A percentile compares a stretch with the other conserved stretches of the same genome.
Conservation (phyloP, 2,113 vertebrate species). For the Pteropus alecto region DNA sequence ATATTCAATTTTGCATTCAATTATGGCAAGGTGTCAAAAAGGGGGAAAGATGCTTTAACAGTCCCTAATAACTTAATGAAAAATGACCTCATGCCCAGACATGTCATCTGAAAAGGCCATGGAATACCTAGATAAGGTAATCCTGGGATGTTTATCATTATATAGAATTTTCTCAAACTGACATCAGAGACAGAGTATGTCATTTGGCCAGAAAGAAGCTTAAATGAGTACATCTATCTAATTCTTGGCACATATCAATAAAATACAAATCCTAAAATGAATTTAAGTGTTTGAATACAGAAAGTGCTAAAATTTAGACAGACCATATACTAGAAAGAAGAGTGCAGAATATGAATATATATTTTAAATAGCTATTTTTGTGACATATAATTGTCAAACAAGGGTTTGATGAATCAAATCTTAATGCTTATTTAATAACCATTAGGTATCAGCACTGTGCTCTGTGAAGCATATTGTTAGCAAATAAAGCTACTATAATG, state of each 20-base stretch:
- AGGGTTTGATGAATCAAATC: neutral
- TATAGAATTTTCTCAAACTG: constrained; percentile 66
- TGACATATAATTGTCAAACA: neutral
- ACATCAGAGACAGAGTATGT: constrained; percentile 55
- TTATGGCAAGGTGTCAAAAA: constrained; percentile 50
- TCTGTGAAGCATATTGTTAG: neutral
- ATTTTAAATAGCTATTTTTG: neutral
- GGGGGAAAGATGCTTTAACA: constrained; percentile 50
- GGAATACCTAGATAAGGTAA: constrained; percentile 69
- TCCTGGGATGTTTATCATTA: neutral
- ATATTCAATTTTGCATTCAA: constrained; percentile 54
- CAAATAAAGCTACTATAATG: constrained; percentile 9
- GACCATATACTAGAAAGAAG: neutral
- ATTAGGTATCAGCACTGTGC: neutral
- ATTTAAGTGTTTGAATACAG: constrained; percentile 34
- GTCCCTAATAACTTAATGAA: constrained; percentile 70
- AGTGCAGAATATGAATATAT: neutral
- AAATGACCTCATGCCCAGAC: constrained; percentile 71
- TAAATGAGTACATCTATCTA: constrained; percentile 59
- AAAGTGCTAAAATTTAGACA: constrained; percentile 26
- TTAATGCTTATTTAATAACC: constrained; percentile 24
- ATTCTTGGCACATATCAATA: constrained; percentile 63
- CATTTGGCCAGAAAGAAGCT: constrained; percentile 38
- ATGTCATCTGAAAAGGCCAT: constrained; percentile 61
- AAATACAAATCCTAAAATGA: constrained; percentile 55